Evolutionary conservation across 2,113 vertebrate genomes (phyloP).

Genomic region (Etia nguti): DNA sequence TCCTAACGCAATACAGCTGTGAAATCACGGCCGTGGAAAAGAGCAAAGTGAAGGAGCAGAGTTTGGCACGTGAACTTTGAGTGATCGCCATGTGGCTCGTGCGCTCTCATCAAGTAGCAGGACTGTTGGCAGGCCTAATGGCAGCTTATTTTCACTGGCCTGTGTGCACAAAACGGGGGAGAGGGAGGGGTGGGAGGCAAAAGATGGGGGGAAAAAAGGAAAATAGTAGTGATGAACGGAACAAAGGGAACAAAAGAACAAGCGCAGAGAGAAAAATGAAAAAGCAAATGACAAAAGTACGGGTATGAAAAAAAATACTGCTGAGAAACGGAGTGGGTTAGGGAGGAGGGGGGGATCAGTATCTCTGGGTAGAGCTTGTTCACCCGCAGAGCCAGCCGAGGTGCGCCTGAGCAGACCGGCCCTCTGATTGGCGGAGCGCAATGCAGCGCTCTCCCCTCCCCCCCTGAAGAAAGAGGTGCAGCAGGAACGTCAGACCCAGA

Average conservation of each 20-base stretch:
- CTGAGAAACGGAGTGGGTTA: neutral
- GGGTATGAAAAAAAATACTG: neutral
- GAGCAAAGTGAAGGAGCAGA: neutral
- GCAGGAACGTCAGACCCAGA: conserved; percentile 56
- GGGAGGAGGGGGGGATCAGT: conserved; percentile 26
- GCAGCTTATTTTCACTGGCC: conserved; percentile 39
- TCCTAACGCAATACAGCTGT: conserved; percentile 6
- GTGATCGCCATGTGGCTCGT: conserved; percentile 46
- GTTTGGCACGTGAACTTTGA: conserved; percentile 61
- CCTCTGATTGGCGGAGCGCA: conserved; percentile 68
- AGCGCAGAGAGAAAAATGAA: neutral
- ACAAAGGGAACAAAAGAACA: neutral
- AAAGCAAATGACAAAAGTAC: neutral
- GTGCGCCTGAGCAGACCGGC: conserved; percentile 50
- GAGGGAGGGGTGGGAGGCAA: neutral
- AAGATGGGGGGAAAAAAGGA: neutral
- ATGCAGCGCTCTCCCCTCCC: conserved; percentile 53
- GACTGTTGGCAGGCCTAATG: conserved; percentile 48
- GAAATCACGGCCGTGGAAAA: neutral
- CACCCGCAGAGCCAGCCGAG: conserved; percentile 64
- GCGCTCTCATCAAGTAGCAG: neutral
- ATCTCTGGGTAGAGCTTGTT: conserved; percentile 77
- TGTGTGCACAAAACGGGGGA: neutral
- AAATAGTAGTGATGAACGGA: neutral
- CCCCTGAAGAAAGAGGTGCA: conserved; percentile 63